Base-by-base conservation (phyloP, 2,888 invertebrate species). In the Yponomeuta cagnagella region DNA sequence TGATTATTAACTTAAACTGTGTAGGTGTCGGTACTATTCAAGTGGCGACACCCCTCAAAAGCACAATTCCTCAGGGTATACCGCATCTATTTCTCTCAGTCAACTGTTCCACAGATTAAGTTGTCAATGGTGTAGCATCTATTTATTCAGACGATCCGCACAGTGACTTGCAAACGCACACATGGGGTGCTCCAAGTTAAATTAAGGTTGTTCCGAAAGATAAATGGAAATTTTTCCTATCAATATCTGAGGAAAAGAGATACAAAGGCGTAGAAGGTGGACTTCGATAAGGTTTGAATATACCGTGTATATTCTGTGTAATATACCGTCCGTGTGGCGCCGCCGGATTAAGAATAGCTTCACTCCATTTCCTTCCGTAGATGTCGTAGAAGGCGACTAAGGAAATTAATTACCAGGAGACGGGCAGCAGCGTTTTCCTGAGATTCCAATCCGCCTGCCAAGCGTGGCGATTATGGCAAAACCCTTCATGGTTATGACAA, bases 171-270 rank as follows among this genome's bases (percentile, higher is more conserved):
- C 84, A 77, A 75, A 74, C 74, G 73, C 73, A 69, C 75, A 73
- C 76, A 74, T 76, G 75, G 76, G 75, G 79, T 84, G 82, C 78
- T n/a, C 80, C 75, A 86, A 87, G 80, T 87, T 86, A 86, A 87
- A 87, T 86, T 85, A 86, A 82, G 84, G 84, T 31, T 65, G 78
- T 73, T 58, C 5, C 79, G 79, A 73, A 85, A 87, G 86, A 88
- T 88, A 88, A 87, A 87, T 87, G 87, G 84, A 80, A 80, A 82
- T 78, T 77, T 80, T 76, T 77, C 52, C 86, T 85, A 87, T 87
- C 88, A 86, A 87, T 87, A 83, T 83, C 80, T 67, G 33, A 33
- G 10, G 65, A 12, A 30, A 33, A 65, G 12, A 65, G 65, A 8
- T 43, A 8, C 10, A 12, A 65, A 9, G 31, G 65, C 33, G 65